Evolutionary conservation across 2,797 vertebrate genomes (phyloP).

Genomic region (Sebastes variabilis): DNA sequence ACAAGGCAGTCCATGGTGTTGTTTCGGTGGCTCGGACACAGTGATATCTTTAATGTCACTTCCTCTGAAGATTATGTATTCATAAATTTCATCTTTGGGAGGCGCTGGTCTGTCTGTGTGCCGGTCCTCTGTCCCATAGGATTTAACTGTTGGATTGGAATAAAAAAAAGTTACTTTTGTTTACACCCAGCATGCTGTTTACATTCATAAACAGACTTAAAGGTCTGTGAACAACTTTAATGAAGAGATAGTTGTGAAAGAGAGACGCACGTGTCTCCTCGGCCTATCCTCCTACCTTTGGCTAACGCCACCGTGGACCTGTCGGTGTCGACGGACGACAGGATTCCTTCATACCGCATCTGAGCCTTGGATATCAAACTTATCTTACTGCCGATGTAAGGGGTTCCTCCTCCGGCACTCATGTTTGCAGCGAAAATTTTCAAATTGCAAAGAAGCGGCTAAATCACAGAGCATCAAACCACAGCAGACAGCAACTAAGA

Average conservation of each 20-base stretch:
- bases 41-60: conserved; percentile 99
- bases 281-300: conserved; percentile 77
- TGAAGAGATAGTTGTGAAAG: fast-evolving
- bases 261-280: background rate
- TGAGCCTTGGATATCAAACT: conserved; percentile 94
- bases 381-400: conserved; percentile 90
- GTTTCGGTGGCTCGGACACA: conserved; percentile 94
- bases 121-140: conserved; percentile 95
- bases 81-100: conserved; percentile 93
- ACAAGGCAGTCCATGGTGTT: conserved; percentile 90
- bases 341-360: conserved; percentile 92
- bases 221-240: background rate
- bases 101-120: conserved; percentile 92
- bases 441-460: background rate
- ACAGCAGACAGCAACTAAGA: background rate
- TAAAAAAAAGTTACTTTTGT: background rate
- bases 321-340: conserved; percentile 92
- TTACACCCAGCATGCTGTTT: background rate
- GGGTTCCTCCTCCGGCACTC: conserved; percentile 85
- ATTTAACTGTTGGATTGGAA: conserved; percentile 84
- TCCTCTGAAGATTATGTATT: conserved; percentile 97
- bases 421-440: conserved; percentile 64
- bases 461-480: background rate
- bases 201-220: background rate
- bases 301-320: conserved; percentile 89